phyloP scores from a whole-genome alignment of 2,113 vertebrate species.

The Cacatua alba region DNA sequence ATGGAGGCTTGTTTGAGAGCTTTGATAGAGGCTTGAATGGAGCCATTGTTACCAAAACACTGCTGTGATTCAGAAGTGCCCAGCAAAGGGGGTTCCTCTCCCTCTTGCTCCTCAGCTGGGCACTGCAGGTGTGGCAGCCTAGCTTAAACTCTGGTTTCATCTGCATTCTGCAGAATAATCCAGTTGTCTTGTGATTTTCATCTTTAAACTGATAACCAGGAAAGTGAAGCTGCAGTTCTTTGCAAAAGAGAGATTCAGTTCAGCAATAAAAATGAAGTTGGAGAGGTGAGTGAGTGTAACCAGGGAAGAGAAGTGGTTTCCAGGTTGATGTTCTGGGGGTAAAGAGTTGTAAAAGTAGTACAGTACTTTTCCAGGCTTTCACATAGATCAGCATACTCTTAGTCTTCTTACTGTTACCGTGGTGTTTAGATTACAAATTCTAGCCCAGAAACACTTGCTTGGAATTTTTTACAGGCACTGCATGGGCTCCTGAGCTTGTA shows the following conservation, averaged over 20 bases:
- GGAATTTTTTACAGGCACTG: background rate
- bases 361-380: background rate
- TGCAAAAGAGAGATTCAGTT: background rate
- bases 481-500: background rate
- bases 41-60: conserved; percentile 61
- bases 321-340: background rate
- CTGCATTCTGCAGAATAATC: background rate
- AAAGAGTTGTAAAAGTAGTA: background rate
- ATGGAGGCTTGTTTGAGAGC: conserved; percentile 63
- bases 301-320: background rate
- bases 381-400: background rate
- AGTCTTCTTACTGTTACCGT: background rate
- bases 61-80: conserved; percentile 56
- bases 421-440: background rate
- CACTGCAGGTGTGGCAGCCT: conserved; percentile 58
- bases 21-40: conserved; percentile 54
- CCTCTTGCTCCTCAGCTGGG: conserved; percentile 56
- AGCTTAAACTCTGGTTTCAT: conserved; percentile 8
- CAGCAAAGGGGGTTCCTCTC: conserved; percentile 31
- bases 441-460: background rate
- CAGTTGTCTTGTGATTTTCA: background rate
- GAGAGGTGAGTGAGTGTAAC: background rate
- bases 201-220: background rate
- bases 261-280: background rate
- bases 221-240: background rate